phyloP scores from a whole-genome alignment of 2,113 vertebrate species.

The Erythrolamprus reginae region DNA sequence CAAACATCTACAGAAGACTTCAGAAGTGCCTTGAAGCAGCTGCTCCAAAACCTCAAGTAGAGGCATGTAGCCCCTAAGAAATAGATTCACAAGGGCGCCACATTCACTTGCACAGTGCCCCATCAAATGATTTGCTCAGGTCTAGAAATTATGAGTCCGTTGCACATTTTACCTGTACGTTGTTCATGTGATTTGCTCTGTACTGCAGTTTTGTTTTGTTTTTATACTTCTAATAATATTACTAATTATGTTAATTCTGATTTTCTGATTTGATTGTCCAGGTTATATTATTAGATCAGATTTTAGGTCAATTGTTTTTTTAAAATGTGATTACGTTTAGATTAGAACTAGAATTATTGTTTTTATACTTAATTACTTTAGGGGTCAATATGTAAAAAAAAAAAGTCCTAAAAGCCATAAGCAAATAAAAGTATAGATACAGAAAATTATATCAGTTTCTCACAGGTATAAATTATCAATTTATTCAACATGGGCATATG shows the following conservation, averaged over 20 bases:
- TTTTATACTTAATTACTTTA: background rate
- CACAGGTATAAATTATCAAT: background rate
- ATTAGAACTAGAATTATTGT: background rate
- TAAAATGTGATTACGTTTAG: background rate
- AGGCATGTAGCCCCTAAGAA: background rate
- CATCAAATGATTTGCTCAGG: background rate
- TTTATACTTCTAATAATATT: background rate
- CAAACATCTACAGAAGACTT: background rate
- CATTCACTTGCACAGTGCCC: background rate
- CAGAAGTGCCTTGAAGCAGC: background rate
- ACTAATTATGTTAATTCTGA: background rate
- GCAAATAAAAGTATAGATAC: background rate
- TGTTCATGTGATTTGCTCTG: background rate
- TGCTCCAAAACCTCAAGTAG: background rate
- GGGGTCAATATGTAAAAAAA: background rate
- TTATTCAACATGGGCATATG: background rate
- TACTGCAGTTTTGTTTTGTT: background rate
- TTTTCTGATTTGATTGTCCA: background rate
- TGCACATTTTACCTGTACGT: background rate
- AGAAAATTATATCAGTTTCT: background rate
- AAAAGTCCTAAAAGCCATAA: background rate
- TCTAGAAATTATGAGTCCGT: background rate
- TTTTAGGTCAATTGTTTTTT: background rate
- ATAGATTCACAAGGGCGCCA: background rate
- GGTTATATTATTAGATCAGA: background rate